Conservation (phyloP, 2,113 vertebrate genomes). For the Tylochromis polylepis region DNA sequence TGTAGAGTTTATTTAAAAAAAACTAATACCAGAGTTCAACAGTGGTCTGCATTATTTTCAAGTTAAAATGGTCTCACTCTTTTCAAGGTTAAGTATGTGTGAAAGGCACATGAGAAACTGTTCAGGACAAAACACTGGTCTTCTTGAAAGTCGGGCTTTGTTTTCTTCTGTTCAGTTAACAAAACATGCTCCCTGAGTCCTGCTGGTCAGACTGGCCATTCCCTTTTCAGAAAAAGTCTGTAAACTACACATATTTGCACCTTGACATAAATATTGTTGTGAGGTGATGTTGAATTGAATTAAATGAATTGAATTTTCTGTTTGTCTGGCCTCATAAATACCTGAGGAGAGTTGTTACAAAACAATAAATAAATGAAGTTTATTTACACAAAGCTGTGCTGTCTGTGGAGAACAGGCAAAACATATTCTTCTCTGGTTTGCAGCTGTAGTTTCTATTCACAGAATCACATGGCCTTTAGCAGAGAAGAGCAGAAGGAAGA, state of each 20-base stretch:
- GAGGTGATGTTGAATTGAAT: neutral
- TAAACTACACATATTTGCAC: neutral
- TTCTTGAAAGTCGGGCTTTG: neutral
- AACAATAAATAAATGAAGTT: neutral
- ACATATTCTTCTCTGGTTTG: neutral
- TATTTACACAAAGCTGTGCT: neutral
- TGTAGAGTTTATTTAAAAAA: neutral
- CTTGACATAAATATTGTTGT: neutral
- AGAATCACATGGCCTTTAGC: neutral
- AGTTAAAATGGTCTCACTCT: neutral
- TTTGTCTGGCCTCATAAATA: neutral
- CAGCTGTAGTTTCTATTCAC: neutral
- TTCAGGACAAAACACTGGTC: neutral
- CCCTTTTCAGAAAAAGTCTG: neutral
- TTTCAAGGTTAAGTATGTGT: neutral
- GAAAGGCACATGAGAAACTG: neutral
- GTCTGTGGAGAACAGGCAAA: neutral
- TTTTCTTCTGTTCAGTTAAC: neutral
- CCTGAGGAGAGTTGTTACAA: neutral
- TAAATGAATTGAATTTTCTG: accelerated
- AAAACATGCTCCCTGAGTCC: neutral
- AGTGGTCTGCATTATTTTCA: neutral
- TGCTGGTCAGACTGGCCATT: neutral
- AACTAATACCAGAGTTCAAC: neutral
- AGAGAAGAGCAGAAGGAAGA: too few species aligned